These are phyloP conservation scores for Muscicapa striata DNA, from an alignment of 2,797 vertebrate genomes.

Conservation along the genomic window DNA sequence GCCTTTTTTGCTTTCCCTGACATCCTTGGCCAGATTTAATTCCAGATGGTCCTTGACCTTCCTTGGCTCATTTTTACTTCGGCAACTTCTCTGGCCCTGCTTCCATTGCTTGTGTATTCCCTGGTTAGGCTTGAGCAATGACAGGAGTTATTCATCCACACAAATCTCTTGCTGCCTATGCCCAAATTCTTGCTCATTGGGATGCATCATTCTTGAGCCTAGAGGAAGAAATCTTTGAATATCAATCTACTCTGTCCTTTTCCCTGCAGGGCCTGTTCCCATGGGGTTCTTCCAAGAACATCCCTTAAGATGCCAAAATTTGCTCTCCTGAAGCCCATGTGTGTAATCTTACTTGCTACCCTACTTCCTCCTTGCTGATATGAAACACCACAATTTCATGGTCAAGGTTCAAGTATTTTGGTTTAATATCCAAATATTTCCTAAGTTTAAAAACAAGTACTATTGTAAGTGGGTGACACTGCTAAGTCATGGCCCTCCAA, in stretches of 20 bases:
- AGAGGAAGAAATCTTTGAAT: background rate
- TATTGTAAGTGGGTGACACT: background rate
- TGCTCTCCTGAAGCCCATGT: background rate
- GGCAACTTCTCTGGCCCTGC: background rate
- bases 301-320: background rate
- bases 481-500: background rate
- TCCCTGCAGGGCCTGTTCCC: background rate
- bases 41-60: background rate
- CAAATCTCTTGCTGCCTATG: background rate
- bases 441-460: background rate
- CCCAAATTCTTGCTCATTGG: background rate
- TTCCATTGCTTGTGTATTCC: background rate
- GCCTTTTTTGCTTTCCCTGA: background rate
- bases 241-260: background rate
- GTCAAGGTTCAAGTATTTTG: background rate
- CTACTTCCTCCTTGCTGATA: background rate
- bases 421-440: background rate
- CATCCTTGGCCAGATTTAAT: background rate
- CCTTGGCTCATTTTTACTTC: background rate
- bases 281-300: background rate
- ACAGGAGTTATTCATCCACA: background rate
- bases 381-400: background rate
- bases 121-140: background rate
- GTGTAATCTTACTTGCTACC: background rate
- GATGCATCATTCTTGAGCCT: background rate